Percentiles rank a stretch among this genome's conserved stretches.
Evolutionary conservation across 2,888 invertebrate species (phyloP).

Genomic region (Seira sanloemensis): DNA sequence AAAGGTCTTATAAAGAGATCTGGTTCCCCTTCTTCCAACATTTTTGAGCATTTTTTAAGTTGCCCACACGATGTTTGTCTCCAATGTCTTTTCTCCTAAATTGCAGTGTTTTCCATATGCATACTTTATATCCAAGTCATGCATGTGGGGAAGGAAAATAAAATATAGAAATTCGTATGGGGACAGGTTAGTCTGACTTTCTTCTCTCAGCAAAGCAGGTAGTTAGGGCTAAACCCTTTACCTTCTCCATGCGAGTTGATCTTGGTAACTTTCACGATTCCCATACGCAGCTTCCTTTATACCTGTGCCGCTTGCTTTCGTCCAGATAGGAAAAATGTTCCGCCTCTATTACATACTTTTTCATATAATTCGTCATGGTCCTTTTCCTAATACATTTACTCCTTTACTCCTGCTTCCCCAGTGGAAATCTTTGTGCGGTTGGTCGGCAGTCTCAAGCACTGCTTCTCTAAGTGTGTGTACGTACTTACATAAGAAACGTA

Average conservation of each 20-base stretch:
- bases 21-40: neutral
- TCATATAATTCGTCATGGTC: neutral
- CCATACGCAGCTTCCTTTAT: neutral
- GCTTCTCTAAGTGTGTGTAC: constrained; percentile 1
- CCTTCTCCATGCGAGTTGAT: neutral
- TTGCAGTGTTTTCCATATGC: neutral
- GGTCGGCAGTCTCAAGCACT: neutral
- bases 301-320: neutral
- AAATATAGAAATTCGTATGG: neutral
- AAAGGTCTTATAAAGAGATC: neutral
- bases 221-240: constrained; percentile 6
- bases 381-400: neutral
- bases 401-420: neutral
- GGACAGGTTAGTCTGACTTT: neutral
- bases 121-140: neutral
- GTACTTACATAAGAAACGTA: neutral
- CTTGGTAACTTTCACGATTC: neutral
- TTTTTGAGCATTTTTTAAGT: too few species aligned
- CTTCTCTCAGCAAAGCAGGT: neutral
- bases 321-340: neutral
- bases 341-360: neutral
- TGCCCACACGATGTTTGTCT: too few species aligned
- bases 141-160: neutral
- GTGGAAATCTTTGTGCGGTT: constrained; percentile 11
- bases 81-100: too few species aligned